Evolutionary conservation across 2,888 invertebrate species (phyloP).

Genomic region (Allygus modestus): DNA sequence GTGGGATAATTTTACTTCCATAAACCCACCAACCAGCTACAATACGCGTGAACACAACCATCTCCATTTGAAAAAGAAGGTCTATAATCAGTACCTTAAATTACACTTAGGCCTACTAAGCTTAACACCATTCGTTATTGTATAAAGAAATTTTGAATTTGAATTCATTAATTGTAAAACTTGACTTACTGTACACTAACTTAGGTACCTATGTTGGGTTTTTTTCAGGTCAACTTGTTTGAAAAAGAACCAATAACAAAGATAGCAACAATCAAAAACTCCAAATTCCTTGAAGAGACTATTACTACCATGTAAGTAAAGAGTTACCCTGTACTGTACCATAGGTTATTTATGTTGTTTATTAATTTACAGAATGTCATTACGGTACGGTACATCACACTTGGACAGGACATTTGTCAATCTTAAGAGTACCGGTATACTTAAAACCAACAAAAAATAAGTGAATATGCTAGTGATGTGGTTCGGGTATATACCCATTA

Average conservation of each 20-base stretch:
- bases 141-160: too few species aligned
- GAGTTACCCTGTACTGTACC: not conserved
- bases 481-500: not conserved
- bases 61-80: too few species aligned
- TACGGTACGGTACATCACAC: not conserved
- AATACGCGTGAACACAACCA: too few species aligned
- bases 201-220: not conserved
- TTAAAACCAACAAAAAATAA: too few species aligned
- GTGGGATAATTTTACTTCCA: too few species aligned
- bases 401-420: not conserved
- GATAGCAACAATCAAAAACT: not conserved
- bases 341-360: not conserved
- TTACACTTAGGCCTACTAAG: not conserved
- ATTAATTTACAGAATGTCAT: too few species aligned
- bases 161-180: not conserved
- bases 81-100: too few species aligned
- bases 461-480: not conserved
- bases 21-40: too few species aligned
- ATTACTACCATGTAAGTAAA: conserved; percentile 8
- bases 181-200: not conserved
- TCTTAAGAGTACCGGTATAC: too few species aligned
- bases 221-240: conserved; percentile 11
- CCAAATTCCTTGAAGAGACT: not conserved
- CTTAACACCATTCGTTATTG: too few species aligned
- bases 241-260: not conserved